Conservation (phyloP, 2,797 vertebrate species). For the Channa striata region DNA sequence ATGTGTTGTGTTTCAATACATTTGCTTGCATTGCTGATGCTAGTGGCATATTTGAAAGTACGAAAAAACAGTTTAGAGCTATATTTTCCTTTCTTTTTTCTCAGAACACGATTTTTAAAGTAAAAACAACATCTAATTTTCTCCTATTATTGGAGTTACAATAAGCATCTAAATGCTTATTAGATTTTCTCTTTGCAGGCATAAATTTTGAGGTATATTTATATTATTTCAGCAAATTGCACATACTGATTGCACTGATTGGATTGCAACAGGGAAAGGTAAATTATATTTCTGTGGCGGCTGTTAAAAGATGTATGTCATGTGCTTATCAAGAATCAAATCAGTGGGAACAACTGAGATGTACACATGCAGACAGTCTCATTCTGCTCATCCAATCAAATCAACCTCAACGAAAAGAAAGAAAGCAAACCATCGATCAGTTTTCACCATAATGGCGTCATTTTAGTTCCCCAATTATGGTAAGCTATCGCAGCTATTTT, state of each 20-base stretch:
- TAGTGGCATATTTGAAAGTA: no score
- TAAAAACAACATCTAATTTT: neutral
- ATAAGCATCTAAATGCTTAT: neutral
- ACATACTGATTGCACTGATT: neutral
- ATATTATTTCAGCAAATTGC: neutral
- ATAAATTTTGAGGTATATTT: neutral
- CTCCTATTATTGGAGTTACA: neutral
- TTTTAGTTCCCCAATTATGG: neutral
- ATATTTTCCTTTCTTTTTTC: neutral
- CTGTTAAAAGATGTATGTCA: conserved; percentile 20
- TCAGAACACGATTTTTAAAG: neutral
- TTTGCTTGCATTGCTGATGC: no score
- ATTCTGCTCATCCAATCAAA: neutral
- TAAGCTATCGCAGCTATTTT: neutral
- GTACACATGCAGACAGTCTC: neutral
- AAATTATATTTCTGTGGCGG: neutral
- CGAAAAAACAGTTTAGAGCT: no score
- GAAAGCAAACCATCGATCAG: neutral
- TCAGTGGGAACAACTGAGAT: neutral
- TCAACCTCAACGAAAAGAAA: neutral
- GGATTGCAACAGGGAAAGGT: conserved; percentile 21
- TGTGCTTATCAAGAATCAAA: conserved; percentile 11
- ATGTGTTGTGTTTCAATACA: no score
- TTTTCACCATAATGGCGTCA: neutral
- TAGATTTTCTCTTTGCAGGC: neutral